Evolutionary conservation across 2,888 invertebrate genomes (phyloP).

Genomic region (Phyllotreta striolata): DNA sequence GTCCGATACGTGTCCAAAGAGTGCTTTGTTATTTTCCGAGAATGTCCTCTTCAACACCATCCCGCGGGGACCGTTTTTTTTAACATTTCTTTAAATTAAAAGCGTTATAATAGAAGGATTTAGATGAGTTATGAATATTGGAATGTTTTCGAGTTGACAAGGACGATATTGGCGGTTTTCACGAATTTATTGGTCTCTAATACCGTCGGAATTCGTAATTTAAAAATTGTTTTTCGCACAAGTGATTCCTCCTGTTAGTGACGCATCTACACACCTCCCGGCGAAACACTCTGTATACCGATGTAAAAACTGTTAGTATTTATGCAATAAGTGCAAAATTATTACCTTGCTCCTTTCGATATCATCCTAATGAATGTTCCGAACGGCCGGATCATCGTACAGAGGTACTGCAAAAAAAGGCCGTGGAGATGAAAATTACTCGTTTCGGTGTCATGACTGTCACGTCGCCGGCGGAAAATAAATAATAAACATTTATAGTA

Average conservation of each 20-base stretch:
- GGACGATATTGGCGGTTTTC: conserved; percentile 15
- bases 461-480: conserved; percentile 1
- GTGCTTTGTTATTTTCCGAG: conserved; percentile 42
- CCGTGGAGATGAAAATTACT: conserved; percentile 14
- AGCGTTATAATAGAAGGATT: conserved; percentile 34
- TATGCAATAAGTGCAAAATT: conserved; percentile 39
- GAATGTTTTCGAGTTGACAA: conserved; percentile 22
- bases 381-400: conserved; percentile 3
- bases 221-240: no score
- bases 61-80: conserved; percentile 32
- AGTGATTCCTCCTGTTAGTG: no score
- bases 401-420: conserved; percentile 3
- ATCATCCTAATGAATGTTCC: conserved; percentile 40
- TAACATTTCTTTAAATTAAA: conserved; percentile 17
- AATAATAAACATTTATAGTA: conserved; percentile 6
- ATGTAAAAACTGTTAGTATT: conserved; percentile 32
- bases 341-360: conserved; percentile 41
- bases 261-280: no score
- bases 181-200: conserved; percentile 3
- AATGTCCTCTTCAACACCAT: conserved; percentile 39
- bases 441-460: conserved; percentile 12
- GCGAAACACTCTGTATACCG: no score
- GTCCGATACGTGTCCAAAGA: conserved; percentile 34
- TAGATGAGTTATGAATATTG: conserved; percentile 34
- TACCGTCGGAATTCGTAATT: no score